Evolutionary conservation across 2,797 vertebrate species (phyloP).

Genomic region (Tamandua tetradactyla): DNA sequence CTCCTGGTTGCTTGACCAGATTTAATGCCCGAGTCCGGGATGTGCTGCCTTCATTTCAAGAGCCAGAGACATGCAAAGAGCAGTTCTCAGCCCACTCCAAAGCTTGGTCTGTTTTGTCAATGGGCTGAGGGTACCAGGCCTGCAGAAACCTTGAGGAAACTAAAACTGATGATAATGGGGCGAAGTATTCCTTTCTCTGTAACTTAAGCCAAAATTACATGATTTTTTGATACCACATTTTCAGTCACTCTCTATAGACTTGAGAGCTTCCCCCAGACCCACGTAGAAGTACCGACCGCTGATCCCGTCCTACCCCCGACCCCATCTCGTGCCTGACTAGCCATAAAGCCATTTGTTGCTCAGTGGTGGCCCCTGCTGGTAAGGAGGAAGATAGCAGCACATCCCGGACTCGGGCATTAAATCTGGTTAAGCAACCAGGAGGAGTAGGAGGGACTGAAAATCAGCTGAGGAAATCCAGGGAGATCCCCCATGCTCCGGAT

Average conservation of each 20-base stretch:
- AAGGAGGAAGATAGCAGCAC: not conserved
- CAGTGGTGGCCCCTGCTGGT: conserved; percentile 72
- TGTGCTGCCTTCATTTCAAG: not conserved
- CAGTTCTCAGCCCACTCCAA: not conserved
- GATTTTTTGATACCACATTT: not conserved
- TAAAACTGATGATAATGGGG: not conserved
- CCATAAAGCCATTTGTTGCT: conserved; percentile 37
- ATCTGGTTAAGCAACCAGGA: not conserved
- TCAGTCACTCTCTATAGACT: not conserved
- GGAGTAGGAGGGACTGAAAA: not conserved
- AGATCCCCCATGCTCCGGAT: not conserved
- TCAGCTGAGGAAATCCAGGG: not conserved
- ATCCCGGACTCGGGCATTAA: not conserved
- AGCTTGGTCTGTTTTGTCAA: not conserved
- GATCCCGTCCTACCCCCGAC: too few relatives aligned
- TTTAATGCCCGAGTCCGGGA: not conserved
- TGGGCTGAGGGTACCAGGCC: not conserved
- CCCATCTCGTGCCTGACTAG: not conserved
- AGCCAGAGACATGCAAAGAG: not conserved
- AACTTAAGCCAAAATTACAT: not conserved
- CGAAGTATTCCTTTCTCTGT: not conserved
- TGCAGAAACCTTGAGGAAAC: not conserved
- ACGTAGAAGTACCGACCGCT: not conserved
- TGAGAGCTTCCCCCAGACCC: not conserved
- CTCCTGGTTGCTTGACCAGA: not conserved